These are phyloP conservation scores for Anoplius nigerrimus DNA, from an alignment of 2,888 invertebrate genomes.

Conservation along the genomic window DNA sequence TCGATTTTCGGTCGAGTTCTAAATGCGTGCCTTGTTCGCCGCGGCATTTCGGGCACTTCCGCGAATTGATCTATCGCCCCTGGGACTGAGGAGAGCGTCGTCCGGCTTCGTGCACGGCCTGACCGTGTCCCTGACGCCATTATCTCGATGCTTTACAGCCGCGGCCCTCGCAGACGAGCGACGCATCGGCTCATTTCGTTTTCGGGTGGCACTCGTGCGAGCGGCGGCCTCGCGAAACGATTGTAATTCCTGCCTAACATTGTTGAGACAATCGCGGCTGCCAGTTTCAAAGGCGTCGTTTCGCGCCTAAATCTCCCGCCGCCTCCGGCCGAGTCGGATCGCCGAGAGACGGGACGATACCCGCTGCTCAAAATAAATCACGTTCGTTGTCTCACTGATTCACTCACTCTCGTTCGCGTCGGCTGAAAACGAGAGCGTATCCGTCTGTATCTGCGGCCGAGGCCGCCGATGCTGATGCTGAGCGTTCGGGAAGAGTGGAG, in stretches of 20 bases:
- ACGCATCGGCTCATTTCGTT: too few relatives aligned
- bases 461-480: slow-evolving; percentile 10
- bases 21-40: too few relatives aligned
- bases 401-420: slow-evolving; percentile 26
- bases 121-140: slow-evolving; percentile 21
- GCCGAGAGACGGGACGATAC: slow-evolving; percentile 2
- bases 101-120: slow-evolving; percentile 12
- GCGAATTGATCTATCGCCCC: too few relatives aligned
- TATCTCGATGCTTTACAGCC: slow-evolving; percentile 25
- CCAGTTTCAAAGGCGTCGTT: slow-evolving; percentile 27
- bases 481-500: slow-evolving; percentile 20
- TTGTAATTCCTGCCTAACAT: slow-evolving; percentile 39
- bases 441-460: background rate
- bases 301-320: slow-evolving; percentile 7
- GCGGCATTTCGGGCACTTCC: too few relatives aligned
- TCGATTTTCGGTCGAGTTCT: too few relatives aligned
- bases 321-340: too few relatives aligned
- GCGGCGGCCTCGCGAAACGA: slow-evolving; percentile 22
- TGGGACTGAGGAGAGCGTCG: too few relatives aligned
- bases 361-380: slow-evolving; percentile 37
- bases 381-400: slow-evolving; percentile 15
- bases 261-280: slow-evolving; percentile 25
- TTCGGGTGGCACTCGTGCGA: background rate
- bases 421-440: background rate
- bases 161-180: background rate